Base-by-base conservation (phyloP, 2,113 vertebrate genomes). In the Pterocles burchelli region DNA sequence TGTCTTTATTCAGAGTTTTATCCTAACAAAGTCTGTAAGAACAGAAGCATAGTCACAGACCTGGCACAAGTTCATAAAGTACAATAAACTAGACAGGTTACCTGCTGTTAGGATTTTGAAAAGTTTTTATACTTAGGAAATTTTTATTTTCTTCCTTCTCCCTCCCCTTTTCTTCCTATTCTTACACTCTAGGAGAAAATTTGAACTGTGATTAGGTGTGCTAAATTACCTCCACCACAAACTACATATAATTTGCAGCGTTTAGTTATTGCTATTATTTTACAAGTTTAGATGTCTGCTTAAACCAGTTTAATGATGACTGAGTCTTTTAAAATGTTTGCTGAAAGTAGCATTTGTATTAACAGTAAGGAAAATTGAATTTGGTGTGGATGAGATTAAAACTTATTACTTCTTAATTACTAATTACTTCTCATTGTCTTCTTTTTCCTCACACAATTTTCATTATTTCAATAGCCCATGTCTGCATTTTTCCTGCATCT, bases 191-290 rank as follows among this genome's bases (percentile, higher is more conserved):
- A 80, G 63, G 66, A 96, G 61, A 74, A 96, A 96, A 96, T 91
- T 95, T 68, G 38, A 97, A 76, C 66, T 88, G 67, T 94, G 79
- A 88, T 96, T 97, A 96, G 85, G 67, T 94, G 90, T 81, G 84
- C 75, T 92, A 90, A 96, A 96, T 96, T 96, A 91, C 85, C 88
- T 97, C 90, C 68, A 67, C 82, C 90, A 82, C 90, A 94, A 97
- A 95, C 13, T 31, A 46, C 11, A 65, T 83, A 22, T 95, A 95
- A 97, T 97, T 96, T 75, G 26, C 82, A 92, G 70, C 81, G 65
- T 97, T 97, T 94, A 90, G 61, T 94, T 97, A 95, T 96, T 95
- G 88, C 79, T 96, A 89, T 91, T 94, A 78, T 73, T 90, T 88
- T 55, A 57, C 25, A n/a, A 66, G 87, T 93, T 96, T 95, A 89